Evolutionary conservation across 2,113 vertebrate species (phyloP), one percentile per base, ranked within the genome.

Genomic region (Holacanthus passer): DNA sequence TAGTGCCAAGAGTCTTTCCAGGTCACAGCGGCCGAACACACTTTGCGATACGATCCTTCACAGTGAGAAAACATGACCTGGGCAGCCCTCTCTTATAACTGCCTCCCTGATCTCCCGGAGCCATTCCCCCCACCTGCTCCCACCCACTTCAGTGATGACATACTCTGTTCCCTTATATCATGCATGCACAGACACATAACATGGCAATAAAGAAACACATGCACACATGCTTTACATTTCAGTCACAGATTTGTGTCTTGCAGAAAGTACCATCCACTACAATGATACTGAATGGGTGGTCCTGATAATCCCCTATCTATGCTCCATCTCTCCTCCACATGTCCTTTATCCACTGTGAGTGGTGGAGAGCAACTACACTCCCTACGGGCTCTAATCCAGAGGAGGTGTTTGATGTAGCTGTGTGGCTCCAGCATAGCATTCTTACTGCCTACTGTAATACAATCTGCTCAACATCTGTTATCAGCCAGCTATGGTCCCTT

Each of bases 381-480:
- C 12, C 1, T 10, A 0, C 20, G 17, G 77, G 70, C 83, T 52
- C 60, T 9, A 8, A 76, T 91, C 89, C 89, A 91, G 68, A 73
- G 11, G 67, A 89, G 85, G 84, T 87, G 90, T 93, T 94, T 92
- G 91, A 93, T 93, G 73, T 88, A 83, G 78, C 77, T 22, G 79
- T 27, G 53, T 79, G 71, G 77, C 45, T 87, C 63, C 75, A 75
- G 9, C 22, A 10, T 14, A 79, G 80, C 91, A 94, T 95, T 95
- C 94, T 87, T 94, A 59, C 74, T 39, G 75, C 79, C 82, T 81
- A 89, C 85, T 89, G 94, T 94, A 92, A 95, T 92, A 77, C 73
- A 87, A 86, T 94, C 92, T 95, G 95, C 88, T 82, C 56, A 70
- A 81, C 94, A 95, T 93, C 89, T 95, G 94, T 63, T 63, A 11